Evolutionary conservation across 1,140 invertebrate genomes (phyloP).

Genomic region (Drosophila sp.): DNA sequence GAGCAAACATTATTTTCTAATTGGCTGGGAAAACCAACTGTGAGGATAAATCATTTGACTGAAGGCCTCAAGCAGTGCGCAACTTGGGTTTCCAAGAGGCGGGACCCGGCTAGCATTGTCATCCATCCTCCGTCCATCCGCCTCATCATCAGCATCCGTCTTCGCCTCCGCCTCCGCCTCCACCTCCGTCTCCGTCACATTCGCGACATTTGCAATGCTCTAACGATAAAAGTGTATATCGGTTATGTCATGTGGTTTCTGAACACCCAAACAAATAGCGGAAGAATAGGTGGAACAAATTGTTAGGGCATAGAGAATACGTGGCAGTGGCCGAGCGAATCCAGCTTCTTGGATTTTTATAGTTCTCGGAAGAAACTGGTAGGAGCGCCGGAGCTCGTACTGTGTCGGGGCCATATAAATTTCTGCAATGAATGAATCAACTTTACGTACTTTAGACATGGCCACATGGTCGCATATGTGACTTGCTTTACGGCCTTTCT

Average conservation of each 20-base stretch:
- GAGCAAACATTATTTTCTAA: constrained; percentile 33
- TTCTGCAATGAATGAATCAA: constrained; percentile 77
- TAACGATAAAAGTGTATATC: background rate
- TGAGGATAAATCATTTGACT: constrained; percentile 71
- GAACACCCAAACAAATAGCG: too few relatives aligned
- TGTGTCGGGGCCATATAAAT: constrained; percentile 62
- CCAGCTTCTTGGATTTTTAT: too few relatives aligned
- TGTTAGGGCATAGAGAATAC: too few relatives aligned
- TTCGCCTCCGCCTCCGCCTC: constrained; percentile 36
- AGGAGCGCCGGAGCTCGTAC: too few relatives aligned
- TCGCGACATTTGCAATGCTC: background rate
- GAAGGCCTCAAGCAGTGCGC: constrained; percentile 55
- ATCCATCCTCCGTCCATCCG: constrained; percentile 50
- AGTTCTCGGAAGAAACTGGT: too few relatives aligned
- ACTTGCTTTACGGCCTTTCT: constrained; percentile 57
- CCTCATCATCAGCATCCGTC: constrained; percentile 4
- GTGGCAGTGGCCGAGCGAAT: too few relatives aligned
- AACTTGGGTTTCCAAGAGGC: constrained; percentile 38
- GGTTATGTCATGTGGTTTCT: background rate
- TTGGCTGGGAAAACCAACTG: constrained; percentile 36
- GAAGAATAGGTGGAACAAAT: too few relatives aligned
- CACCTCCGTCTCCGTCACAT: constrained; percentile 25
- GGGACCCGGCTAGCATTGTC: constrained; percentile 48
- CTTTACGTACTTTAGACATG: constrained; percentile 57
- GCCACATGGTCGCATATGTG: constrained; percentile 59